Base-by-base conservation (phyloP, 1,140 invertebrate species). In the Cotesia typhae region DNA sequence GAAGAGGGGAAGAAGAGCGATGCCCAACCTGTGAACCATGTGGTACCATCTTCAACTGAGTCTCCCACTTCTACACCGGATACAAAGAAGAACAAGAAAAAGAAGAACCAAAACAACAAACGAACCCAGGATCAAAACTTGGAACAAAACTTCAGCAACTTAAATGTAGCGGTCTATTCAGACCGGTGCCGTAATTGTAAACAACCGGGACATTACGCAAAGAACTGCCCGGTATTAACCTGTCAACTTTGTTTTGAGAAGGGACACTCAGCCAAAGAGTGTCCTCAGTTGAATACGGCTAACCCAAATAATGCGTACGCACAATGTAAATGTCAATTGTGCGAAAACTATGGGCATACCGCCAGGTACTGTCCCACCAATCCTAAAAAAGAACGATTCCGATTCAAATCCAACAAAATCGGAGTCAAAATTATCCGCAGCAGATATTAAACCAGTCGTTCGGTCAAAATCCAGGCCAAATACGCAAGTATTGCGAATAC, bases 221-320 rank as follows among this genome's bases (percentile, higher is more conserved):
- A 41, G 28, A 60, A 51, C 20, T 70, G 67, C 38, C 37, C 6
- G 14, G 6, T 53, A 52, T 4, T 28, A 36, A 52, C n/a, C 7
- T 70, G 67, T 70, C 57, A 70, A 60, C 4, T 70, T 60, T 70
- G 67, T 17, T 20, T 60, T 28, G 35, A 37, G 47, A 4, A 17
- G 2, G 67, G 67, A n/a, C 67, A 69, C 28, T 38, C 37, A 3
- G 55, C 67, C 2, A 59, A 47, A 60, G 60, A 10, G n/a, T 69
- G 55, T 51, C 3, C 3, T 10, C 20, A 47, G 4, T 10, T 10
- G 12, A 64, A 41, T 41, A 12, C 52, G 12, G 41, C 65, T 2
- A 59, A 20, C 51, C 12, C 55, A 71, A 53, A 6, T 53, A 47
- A 37, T 12, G 53, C 47, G 12, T 70, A 14, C 4, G 47, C 36